These are phyloP conservation scores for Aporophyla nigra DNA, from an alignment of 2,888 invertebrate species.

Conservation along the genomic window DNA sequence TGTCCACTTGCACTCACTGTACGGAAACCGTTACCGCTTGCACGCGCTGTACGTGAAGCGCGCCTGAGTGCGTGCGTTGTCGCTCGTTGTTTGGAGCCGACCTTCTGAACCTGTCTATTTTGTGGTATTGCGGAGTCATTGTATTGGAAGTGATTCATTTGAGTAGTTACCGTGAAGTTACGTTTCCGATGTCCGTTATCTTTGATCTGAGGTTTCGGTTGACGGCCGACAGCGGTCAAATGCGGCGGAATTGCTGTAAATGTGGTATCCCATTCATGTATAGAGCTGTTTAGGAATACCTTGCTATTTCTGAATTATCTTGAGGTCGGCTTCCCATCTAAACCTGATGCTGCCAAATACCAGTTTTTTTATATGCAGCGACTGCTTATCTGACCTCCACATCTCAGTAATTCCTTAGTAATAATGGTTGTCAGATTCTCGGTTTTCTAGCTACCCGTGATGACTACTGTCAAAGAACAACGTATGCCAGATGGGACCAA, in stretches of 20 bases:
- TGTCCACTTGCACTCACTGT: too few relatives aligned
- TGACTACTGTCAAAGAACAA: neutral
- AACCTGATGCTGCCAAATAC: neutral
- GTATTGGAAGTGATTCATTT: constrained; percentile 31
- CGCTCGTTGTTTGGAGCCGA: neutral
- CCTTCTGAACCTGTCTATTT: neutral
- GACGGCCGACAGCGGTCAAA: constrained; percentile 44
- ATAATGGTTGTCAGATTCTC: neutral
- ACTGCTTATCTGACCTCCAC: neutral
- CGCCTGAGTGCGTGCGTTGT: neutral
- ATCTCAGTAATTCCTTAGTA: neutral
- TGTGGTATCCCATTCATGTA: neutral
- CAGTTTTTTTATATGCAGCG: neutral
- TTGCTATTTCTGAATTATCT: neutral
- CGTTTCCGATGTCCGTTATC: constrained; percentile 53
- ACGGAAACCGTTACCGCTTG: neutral
- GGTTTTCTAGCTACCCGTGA: neutral
- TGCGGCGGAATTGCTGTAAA: constrained; percentile 19
- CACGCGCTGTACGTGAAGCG: neutral
- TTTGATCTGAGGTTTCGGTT: constrained; percentile 41
- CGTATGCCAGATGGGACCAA: too few relatives aligned
- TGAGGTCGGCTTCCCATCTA: neutral
- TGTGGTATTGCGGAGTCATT: neutral
- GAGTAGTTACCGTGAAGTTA: constrained; percentile 36
- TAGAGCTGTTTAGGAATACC: too few relatives aligned